Conservation (phyloP, 2,888 invertebrate genomes). For the Frankliniella fusca region DNA sequence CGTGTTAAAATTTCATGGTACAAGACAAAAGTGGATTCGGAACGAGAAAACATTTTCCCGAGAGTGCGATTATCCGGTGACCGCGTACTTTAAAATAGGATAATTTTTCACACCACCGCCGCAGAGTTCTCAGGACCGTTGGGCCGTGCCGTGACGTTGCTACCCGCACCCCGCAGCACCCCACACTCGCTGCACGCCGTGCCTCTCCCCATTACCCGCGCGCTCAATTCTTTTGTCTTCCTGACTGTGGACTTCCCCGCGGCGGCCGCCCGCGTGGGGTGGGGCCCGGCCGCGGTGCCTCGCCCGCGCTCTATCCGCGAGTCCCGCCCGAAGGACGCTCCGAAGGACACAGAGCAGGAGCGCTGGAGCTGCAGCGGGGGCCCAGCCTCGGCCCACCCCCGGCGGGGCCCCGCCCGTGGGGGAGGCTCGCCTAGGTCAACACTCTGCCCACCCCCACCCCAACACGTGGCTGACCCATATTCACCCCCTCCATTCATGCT, state of each 20-base stretch:
- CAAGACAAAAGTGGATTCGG: no score
- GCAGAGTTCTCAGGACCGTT: not conserved
- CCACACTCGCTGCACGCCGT: not conserved
- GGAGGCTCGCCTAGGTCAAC: not conserved
- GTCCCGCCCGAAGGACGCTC: not conserved
- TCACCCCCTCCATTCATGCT: slow-evolving; percentile 6
- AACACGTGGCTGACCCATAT: slow-evolving; percentile 21
- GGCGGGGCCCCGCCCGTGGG: not conserved
- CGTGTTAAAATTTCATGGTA: no score
- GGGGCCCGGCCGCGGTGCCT: not conserved
- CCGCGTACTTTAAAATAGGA: not conserved
- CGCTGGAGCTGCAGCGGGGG: not conserved
- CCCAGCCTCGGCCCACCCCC: not conserved
- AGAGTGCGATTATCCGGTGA: no score
- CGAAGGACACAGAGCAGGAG: slow-evolving; percentile 3
- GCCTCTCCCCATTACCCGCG: no score
- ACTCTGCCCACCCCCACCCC: slow-evolving; percentile 7
- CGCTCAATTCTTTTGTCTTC: no score
- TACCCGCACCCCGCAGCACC: no score
- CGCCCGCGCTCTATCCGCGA: no score
- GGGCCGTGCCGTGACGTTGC: no score
- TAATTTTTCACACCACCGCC: not conserved
- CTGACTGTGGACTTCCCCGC: not conserved
- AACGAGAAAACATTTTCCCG: no score
- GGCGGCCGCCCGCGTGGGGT: not conserved